A percentile compares a stretch with the other conserved stretches of the same genome.
Conservation (phyloP, 1,140 invertebrate genomes). For the Nebria ingens region DNA sequence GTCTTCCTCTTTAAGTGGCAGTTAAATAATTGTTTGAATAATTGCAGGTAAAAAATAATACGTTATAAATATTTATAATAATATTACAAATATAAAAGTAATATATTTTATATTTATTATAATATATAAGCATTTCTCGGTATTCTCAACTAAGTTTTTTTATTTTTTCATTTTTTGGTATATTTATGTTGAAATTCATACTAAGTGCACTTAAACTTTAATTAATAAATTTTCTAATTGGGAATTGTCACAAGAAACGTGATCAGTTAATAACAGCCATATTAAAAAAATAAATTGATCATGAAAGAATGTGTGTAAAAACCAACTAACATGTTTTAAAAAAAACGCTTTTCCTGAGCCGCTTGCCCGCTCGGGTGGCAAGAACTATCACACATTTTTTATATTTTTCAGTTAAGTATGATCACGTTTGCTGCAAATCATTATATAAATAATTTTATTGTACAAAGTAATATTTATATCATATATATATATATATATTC, state of each 20-base stretch:
- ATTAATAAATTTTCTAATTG: not conserved
- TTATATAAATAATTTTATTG: no score
- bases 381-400: slow-evolving; percentile 1
- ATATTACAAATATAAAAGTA: slow-evolving; percentile 7
- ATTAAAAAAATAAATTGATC: slow-evolving; percentile 6
- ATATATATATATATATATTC: not conserved
- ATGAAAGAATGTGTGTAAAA: no score
- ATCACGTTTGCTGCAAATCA: slow-evolving; percentile 3
- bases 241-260: not conserved
- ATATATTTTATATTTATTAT: no score
- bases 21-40: not conserved
- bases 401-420: not conserved
- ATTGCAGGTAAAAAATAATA: not conserved
- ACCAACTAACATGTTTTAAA: no score
- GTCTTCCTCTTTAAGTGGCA: not conserved
- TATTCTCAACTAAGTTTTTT: not conserved
- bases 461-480: no score
- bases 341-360: not conserved
- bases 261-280: slow-evolving; percentile 4
- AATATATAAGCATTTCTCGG: not conserved
- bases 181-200: not conserved
- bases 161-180: slow-evolving; percentile 6
- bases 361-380: not conserved
- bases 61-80: slow-evolving; percentile 2
- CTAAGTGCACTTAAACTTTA: slow-evolving; percentile 5